Evolutionary conservation across 2,888 invertebrate genomes (phyloP).

Genomic region (Tupiocoris notatus): DNA sequence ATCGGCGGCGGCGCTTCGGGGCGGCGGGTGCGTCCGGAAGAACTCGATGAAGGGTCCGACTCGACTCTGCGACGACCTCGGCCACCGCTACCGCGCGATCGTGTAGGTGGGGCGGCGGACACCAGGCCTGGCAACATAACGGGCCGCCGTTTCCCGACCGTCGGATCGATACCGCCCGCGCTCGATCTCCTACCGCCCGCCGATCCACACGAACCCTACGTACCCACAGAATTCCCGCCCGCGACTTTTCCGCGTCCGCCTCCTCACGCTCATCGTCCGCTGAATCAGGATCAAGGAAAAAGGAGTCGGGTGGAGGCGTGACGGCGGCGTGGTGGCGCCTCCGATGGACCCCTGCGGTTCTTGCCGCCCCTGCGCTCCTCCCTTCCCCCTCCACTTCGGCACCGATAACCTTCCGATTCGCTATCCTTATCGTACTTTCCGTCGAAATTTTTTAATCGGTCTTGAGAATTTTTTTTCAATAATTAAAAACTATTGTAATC

Average conservation of each 20-base stretch:
- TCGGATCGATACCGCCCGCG: conserved; percentile 19
- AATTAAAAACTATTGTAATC: no score
- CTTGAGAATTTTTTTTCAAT: no score
- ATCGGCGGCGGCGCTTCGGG: background rate
- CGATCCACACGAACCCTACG: background rate
- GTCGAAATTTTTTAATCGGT: no score
- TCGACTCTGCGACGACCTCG: conserved; percentile 4
- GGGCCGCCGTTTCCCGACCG: conserved; percentile 18
- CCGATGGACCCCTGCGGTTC: background rate
- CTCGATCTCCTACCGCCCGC: background rate
- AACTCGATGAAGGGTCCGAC: background rate
- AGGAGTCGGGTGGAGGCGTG: background rate
- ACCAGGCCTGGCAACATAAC: conserved; percentile 31
- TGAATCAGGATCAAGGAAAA: no score
- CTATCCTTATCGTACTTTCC: no score
- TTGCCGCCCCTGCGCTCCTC: background rate
- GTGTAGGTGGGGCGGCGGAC: conserved; percentile 4
- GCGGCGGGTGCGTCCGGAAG: background rate
- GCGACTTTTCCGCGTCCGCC: background rate
- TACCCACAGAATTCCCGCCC: background rate
- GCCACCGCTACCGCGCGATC: background rate
- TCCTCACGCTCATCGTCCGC: no score
- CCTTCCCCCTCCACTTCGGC: no score
- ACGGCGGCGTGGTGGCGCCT: background rate
- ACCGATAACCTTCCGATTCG: no score